Evolutionary conservation across 2,797 vertebrate genomes (phyloP), one percentile per base, ranked within the genome.

Genomic region (Bufotes viridis): DNA sequence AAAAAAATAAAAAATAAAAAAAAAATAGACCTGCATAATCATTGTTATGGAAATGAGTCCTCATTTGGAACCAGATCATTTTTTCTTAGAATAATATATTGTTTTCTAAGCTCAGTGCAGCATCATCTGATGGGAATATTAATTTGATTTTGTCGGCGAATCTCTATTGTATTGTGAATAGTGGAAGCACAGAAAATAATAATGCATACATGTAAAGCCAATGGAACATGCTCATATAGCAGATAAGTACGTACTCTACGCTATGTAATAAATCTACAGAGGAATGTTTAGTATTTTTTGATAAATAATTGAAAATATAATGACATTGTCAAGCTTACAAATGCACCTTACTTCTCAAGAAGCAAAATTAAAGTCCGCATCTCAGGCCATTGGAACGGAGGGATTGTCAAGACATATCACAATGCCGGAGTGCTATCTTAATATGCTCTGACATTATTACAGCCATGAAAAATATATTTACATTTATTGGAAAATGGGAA

Each of bases 11-110:
- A 20, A 10, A 22, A 22, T 29, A 55, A 18, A 20, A 70, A 76
- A 76, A n/a, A 63, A 63, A 49, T 22, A 63, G 69, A 61, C 72
- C 70, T 85, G 70, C 76, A 85, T 85, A 63, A n/a, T 57, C 57
- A 76, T 84, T 76, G 83, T 72, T 72, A 85, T 85, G 83, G 83
- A 85, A 85, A 85, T 85, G 57, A 85, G 57, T 76, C 42, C 83
- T 85, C 83, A 85, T 85, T 85, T 85, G 70, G 83, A 85, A 85
- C 70, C 70, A 76, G 72, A 85, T 76, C 53, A 53, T 84, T 84
- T 84, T 84, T 84, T 61, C 70, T 63, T 85, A 76, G 82, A 85
- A 85, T 85, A 85, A 85, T 85, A 85, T 76, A 85, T 75, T 84
- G 72, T 76, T 85, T 76, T 76, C 83, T 76, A 85, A 76, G 72